Evolutionary conservation across 2,888 invertebrate species (phyloP).

Genomic region (Desoria tigrina): DNA sequence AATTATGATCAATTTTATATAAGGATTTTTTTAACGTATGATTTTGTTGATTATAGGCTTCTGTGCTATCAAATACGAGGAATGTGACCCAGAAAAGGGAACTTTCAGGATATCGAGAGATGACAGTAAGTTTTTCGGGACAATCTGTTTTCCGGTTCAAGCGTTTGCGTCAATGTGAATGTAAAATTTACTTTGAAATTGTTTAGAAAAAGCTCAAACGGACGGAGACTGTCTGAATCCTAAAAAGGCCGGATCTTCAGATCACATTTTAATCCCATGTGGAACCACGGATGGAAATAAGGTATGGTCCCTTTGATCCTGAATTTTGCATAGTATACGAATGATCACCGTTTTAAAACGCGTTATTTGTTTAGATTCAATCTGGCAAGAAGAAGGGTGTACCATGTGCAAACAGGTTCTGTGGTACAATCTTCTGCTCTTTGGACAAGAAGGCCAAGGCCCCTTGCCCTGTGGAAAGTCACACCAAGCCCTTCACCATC

Average conservation of each 20-base stretch:
- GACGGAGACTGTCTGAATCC: constrained; percentile 53
- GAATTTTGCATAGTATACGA: no score
- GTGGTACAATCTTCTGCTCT: constrained; percentile 53
- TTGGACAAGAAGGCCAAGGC: constrained; percentile 53
- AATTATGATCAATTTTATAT: background rate
- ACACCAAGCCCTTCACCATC: constrained; percentile 53
- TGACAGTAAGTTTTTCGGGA: no score
- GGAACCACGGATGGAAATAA: constrained; percentile 53
- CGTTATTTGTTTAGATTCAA: constrained; percentile 51
- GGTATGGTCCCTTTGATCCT: no score
- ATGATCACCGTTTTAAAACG: no score
- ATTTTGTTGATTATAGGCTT: constrained; percentile 45
- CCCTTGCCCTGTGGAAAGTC: constrained; percentile 53
- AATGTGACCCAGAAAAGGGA: constrained; percentile 53
- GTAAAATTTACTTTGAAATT: background rate
- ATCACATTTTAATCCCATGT: constrained; percentile 53
- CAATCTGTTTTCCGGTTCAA: no score
- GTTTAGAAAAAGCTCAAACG: constrained; percentile 53
- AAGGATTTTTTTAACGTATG: no score
- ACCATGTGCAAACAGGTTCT: constrained; percentile 53
- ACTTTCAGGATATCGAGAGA: constrained; percentile 53
- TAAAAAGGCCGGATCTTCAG: constrained; percentile 52
- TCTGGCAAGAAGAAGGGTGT: constrained; percentile 54
- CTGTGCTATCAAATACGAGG: constrained; percentile 53
- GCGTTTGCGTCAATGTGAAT: background rate